Percentiles rank a stretch among this genome's conserved stretches.
Conservation (phyloP, 2,888 invertebrate species). For the Itoplectis maculator region DNA sequence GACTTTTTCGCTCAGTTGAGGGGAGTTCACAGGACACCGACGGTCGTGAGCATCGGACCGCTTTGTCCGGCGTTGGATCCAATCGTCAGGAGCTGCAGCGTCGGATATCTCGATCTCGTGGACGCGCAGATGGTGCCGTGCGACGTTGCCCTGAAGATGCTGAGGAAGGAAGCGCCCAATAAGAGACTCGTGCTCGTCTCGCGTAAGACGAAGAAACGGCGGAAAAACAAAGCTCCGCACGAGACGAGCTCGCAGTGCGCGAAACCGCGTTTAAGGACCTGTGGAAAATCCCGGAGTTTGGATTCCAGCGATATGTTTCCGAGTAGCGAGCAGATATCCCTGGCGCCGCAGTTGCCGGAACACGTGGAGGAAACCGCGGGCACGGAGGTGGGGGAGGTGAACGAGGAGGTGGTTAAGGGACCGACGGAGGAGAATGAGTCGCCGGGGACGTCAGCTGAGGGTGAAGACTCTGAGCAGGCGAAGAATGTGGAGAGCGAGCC, state of each 20-base stretch:
- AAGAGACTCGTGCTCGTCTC: conserved; percentile 92
- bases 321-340: conserved; percentile 84
- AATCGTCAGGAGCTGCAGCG: conserved; percentile 94
- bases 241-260: conserved; percentile 75
- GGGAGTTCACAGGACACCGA: conserved; percentile 85
- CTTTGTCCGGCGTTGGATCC: conserved; percentile 87
- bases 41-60: conserved; percentile 89
- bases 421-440: conserved; percentile 53
- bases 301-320: conserved; percentile 93
- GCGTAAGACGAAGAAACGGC: conserved; percentile 86
- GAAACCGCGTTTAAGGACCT: conserved; percentile 87
- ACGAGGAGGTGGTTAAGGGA: conserved; percentile 20
- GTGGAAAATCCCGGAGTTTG: conserved; percentile 93
- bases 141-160: conserved; percentile 89
- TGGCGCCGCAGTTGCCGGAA: conserved; percentile 77
- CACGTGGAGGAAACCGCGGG: conserved; percentile 77
- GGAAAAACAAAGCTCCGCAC: conserved; percentile 82
- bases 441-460: conserved; percentile 8
- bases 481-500: conserved; percentile 56
- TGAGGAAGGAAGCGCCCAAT: conserved; percentile 90
- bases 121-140: conserved; percentile 91
- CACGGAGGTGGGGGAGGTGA: conserved; percentile 44
- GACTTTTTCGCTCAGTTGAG: conserved; percentile 74
- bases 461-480: conserved; percentile 31
- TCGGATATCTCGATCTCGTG: conserved; percentile 94